Conservation (phyloP, 2,113 vertebrate species). For the Pygoscelis antarcticus region DNA sequence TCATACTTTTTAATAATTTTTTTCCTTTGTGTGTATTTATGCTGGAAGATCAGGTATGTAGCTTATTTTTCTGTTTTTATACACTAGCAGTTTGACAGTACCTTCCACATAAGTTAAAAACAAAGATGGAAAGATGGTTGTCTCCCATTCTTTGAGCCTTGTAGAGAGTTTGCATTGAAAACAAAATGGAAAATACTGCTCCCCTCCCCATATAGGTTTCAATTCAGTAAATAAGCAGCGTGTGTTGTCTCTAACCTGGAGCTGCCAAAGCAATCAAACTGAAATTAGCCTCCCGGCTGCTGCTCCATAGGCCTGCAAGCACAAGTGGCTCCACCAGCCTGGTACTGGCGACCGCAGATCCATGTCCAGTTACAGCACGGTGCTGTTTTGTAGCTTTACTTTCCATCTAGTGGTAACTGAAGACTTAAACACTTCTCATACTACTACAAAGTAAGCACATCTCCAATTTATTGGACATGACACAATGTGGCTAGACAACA, state of each 20-base stretch:
- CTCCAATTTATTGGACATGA: conserved; percentile 30
- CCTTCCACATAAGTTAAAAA: not conserved
- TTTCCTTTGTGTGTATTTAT: not conserved
- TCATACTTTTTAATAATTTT: not conserved
- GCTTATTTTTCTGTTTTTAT: not conserved
- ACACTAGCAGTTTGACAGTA: not conserved
- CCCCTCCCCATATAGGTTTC: not conserved
- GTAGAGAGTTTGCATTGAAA: not conserved
- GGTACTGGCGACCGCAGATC: fast-evolving
- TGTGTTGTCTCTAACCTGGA: not conserved
- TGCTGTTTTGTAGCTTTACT: not conserved
- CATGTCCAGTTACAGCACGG: fast-evolving
- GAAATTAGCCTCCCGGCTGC: not conserved
- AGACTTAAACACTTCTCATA: not conserved
- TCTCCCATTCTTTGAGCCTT: not conserved
- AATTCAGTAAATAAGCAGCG: not conserved
- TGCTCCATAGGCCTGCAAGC: not conserved
- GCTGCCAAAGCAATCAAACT: not conserved
- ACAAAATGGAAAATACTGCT: not conserved
- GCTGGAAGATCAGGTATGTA: not conserved
- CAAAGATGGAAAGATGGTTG: too few species aligned
- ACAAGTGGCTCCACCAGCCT: not conserved
- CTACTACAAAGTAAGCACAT: not conserved
- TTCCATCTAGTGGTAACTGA: not conserved
- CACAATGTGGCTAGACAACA: not conserved